Conservation (phyloP, 2,113 vertebrate genomes). For the Mirza zaza region DNA sequence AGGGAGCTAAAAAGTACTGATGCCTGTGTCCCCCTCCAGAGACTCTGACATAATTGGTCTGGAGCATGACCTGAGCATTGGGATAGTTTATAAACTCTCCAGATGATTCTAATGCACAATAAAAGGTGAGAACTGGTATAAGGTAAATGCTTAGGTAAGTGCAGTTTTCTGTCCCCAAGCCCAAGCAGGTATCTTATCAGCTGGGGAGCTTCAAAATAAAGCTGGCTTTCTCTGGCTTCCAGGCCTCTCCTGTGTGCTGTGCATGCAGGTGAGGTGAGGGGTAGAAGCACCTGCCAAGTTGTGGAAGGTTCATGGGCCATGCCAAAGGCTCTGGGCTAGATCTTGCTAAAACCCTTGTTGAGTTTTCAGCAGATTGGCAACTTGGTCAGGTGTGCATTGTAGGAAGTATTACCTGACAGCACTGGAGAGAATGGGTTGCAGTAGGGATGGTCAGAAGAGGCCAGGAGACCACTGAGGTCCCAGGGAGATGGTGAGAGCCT, state of each 20-base stretch:
- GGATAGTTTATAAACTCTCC: not conserved
- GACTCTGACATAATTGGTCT: not conserved
- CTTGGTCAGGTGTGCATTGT: not conserved
- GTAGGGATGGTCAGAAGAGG: not conserved
- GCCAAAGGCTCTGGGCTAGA: not conserved
- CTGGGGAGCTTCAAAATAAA: not conserved
- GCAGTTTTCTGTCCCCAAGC: not conserved
- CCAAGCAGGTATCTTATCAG: not conserved
- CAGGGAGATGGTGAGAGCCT: not conserved
- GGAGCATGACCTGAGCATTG: too few relatives aligned
- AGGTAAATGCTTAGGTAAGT: not conserved
- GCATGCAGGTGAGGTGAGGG: not conserved
- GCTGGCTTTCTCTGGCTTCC: not conserved
- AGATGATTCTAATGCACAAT: not conserved
- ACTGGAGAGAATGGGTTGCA: accelerated
- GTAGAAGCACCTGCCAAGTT: not conserved
- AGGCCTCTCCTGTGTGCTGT: too few relatives aligned
- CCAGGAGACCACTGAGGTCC: too few relatives aligned
- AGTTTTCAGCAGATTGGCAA: not conserved
- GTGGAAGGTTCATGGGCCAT: not conserved
- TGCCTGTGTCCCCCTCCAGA: not conserved
- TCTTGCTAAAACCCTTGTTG: not conserved
- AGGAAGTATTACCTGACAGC: not conserved
- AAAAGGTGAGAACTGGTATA: not conserved
- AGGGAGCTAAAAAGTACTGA: not conserved